Evolutionary conservation across 2,888 invertebrate genomes (phyloP).

Genomic region (Lathronympha strigana): DNA sequence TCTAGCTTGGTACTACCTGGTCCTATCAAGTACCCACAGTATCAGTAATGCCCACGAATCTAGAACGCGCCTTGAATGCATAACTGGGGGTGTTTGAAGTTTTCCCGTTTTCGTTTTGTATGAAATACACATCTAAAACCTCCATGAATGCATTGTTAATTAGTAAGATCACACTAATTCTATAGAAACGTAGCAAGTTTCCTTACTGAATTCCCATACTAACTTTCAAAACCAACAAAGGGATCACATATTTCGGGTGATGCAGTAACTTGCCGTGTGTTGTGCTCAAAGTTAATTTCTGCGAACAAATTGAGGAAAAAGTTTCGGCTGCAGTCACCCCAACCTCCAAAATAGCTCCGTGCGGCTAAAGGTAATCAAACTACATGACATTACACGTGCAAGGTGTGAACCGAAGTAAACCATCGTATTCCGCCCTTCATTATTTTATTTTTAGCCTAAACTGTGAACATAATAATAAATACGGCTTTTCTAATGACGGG

Average conservation of each 20-base stretch:
- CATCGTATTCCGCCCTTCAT: conserved; percentile 68
- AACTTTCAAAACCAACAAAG: conserved; percentile 23
- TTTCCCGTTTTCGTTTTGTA: not conserved
- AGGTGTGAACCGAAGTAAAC: conserved; percentile 74
- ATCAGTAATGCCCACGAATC: no score
- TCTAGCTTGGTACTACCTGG: no score
- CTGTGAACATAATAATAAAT: conserved; percentile 69
- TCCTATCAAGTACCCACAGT: no score
- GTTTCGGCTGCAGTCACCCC: conserved; percentile 48
- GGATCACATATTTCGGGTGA: conserved; percentile 1
- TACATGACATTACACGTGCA: conserved; percentile 76
- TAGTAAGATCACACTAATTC: conserved; percentile 6
- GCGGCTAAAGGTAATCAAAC: conserved; percentile 69
- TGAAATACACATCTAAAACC: not conserved
- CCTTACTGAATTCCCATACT: not conserved
- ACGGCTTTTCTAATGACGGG: conserved; percentile 62
- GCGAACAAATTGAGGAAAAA: conserved; percentile 37
- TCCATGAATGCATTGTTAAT: not conserved
- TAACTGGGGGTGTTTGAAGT: no score
- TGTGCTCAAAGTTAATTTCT: conserved; percentile 34
- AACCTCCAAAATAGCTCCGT: conserved; percentile 64
- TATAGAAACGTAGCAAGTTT: conserved; percentile 12
- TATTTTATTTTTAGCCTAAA: conserved; percentile 71
- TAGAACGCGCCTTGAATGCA: no score
- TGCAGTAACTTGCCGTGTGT: conserved; percentile 12